These are phyloP conservation scores for Dendroctonus valens DNA, from an alignment of 1,140 invertebrate genomes.

Conservation along the genomic window DNA sequence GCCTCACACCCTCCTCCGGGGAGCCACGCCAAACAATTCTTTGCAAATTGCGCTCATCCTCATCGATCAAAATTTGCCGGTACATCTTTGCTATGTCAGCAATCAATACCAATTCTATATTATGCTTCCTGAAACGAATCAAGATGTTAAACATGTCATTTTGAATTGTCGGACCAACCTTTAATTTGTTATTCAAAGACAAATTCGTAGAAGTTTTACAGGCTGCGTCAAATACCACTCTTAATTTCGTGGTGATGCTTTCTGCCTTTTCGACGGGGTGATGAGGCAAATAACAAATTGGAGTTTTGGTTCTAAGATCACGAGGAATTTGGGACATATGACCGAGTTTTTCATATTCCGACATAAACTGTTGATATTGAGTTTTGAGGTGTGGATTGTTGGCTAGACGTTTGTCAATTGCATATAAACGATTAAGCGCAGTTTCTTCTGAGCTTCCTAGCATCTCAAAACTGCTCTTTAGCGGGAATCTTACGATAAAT, in stretches of 20 bases:
- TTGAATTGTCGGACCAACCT: constrained; percentile 43
- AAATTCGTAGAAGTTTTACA: constrained; percentile 36
- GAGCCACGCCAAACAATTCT: constrained; percentile 48
- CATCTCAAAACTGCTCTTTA: constrained; percentile 16
- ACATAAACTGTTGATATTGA: constrained; percentile 45
- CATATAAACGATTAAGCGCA: constrained; percentile 34
- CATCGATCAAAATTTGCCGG: constrained; percentile 45
- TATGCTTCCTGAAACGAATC: constrained; percentile 43
- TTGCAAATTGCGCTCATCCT: constrained; percentile 43
- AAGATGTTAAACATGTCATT: constrained; percentile 41
- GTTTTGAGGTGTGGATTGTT: constrained; percentile 36
- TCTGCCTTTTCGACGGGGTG: constrained; percentile 46
- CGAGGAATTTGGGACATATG: constrained; percentile 42
- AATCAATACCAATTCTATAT: constrained; percentile 39
- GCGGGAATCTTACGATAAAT: constrained; percentile 31
- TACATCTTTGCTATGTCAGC: constrained; percentile 52
- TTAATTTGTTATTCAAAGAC: constrained; percentile 40
- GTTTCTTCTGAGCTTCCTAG: constrained; percentile 36
- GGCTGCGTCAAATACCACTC: constrained; percentile 34
- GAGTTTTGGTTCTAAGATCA: constrained; percentile 11
- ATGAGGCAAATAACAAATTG: constrained; percentile 44
- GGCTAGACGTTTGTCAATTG: constrained; percentile 28
- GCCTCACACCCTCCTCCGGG: constrained; percentile 33
- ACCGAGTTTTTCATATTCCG: constrained; percentile 47
- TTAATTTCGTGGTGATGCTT: constrained; percentile 43